phyloP scores from a whole-genome alignment of 37 sponge, comb jelly and placozoan genomes.

The Beroe forskalii region DNA sequence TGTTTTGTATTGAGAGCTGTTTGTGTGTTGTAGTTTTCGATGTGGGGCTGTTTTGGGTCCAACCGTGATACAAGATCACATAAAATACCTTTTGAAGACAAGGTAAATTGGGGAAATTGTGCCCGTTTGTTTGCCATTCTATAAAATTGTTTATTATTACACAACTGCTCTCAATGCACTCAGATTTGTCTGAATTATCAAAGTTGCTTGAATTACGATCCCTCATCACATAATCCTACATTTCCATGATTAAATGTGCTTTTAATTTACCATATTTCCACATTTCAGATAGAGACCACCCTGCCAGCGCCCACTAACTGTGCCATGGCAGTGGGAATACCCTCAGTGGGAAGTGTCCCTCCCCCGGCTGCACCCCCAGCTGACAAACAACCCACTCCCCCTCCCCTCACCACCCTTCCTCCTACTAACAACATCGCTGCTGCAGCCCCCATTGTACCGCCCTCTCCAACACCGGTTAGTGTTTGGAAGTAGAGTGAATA shows the following conservation, averaged over 20 bases:
- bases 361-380: neutral
- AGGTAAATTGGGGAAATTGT: too few relatives aligned
- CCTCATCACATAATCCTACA: too few relatives aligned
- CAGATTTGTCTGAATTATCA: too few relatives aligned
- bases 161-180: too few relatives aligned
- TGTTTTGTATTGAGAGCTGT: too few relatives aligned
- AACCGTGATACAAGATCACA: neutral
- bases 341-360: neutral
- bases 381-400: neutral
- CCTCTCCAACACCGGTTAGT: neutral
- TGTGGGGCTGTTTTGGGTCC: neutral
- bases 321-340: neutral
- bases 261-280: too few relatives aligned
- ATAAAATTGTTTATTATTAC: too few relatives aligned
- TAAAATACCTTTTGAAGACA: neutral
- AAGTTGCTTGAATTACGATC: too few relatives aligned
- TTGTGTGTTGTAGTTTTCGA: too few relatives aligned
- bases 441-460: neutral
- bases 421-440: neutral
- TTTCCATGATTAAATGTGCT: too few relatives aligned
- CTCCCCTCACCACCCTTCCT: neutral
- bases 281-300: neutral
- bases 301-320: neutral
- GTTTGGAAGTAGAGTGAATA: too few relatives aligned
- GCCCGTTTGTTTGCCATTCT: too few relatives aligned